A percentile compares a stretch with the other conserved stretches of the same genome.
phyloP scores from a whole-genome alignment of 2,113 vertebrate species.

The Podarcis raffonei region DNA sequence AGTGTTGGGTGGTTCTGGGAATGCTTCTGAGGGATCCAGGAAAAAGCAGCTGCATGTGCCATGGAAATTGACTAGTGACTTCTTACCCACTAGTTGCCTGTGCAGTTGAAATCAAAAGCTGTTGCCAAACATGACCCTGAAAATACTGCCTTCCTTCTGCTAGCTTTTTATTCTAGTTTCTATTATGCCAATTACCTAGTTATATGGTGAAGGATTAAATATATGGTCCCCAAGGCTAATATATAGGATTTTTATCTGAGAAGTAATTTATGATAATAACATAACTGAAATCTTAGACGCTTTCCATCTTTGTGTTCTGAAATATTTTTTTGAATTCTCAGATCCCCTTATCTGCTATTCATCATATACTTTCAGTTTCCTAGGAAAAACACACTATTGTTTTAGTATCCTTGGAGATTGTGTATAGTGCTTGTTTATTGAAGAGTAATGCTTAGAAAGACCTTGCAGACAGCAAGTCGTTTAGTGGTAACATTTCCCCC shows the following conservation, averaged over 20 bases:
- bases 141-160: not conserved
- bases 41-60: not conserved
- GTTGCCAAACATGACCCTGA: not conserved
- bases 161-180: not conserved
- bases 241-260: not conserved
- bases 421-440: not conserved
- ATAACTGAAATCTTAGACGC: not conserved
- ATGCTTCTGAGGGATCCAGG: not conserved
- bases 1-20: not conserved
- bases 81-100: not conserved
- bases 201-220: not conserved
- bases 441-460: slow-evolving; percentile 11
- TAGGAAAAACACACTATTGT: not conserved
- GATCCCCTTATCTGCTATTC: not conserved
- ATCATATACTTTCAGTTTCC: not conserved
- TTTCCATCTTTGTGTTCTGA: not conserved
- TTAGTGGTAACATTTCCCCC: not conserved
- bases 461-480: slow-evolving; percentile 5
- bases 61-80: not conserved
- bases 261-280: not conserved
- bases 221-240: not conserved
- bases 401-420: not conserved
- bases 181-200: not conserved
- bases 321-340: not conserved
- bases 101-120: not conserved